phyloP scores from a whole-genome alignment of 2,797 vertebrate species.

The Sarcophilus harrisii region DNA sequence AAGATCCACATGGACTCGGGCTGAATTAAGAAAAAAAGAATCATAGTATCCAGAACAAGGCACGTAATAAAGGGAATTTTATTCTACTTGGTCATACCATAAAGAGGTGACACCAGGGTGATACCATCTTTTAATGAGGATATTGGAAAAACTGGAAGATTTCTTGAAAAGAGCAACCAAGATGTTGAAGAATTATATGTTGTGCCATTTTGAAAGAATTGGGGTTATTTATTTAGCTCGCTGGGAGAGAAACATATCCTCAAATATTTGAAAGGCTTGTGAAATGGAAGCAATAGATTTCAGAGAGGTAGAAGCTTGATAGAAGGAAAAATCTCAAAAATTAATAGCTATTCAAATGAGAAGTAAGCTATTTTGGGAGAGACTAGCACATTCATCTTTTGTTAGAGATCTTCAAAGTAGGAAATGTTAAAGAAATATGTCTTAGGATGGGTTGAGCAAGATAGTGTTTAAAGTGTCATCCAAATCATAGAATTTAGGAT shows the following conservation, averaged over 20 bases:
- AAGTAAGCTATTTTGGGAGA: not conserved
- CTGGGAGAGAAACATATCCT: not conserved
- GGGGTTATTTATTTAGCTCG: not conserved
- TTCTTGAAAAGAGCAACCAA: not conserved
- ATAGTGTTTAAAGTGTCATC: not conserved
- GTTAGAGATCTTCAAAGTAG: not conserved
- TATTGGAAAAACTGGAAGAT: not conserved
- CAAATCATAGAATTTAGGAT: not conserved
- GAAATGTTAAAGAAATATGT: not conserved
- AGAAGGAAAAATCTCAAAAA: not conserved
- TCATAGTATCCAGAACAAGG: not conserved
- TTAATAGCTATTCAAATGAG: not conserved
- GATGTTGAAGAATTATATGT: not conserved
- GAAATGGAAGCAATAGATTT: not conserved
- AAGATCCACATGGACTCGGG: not conserved
- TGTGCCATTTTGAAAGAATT: not conserved
- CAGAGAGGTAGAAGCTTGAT: not conserved
- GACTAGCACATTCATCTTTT: not conserved
- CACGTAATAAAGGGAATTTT: not conserved
- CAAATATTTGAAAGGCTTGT: not conserved
- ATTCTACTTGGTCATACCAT: not conserved
- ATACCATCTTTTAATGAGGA: not conserved
- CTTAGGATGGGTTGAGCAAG: not conserved
- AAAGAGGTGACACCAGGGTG: not conserved
- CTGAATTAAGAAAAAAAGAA: not conserved